Evolutionary conservation across 1,140 invertebrate genomes (phyloP).

Genomic region (Thalassaphorura encarpata): DNA sequence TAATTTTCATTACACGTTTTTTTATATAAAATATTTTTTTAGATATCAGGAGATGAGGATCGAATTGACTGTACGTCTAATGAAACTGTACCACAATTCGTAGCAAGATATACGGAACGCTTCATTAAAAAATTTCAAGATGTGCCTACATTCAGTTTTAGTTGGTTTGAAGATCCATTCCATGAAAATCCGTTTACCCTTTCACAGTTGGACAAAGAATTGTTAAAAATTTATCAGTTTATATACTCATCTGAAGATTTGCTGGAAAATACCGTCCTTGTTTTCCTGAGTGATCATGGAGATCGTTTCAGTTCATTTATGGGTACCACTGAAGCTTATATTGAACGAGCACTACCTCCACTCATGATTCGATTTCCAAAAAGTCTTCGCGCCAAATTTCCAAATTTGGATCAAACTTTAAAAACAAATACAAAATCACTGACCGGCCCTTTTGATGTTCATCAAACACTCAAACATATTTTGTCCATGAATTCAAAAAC

Average conservation of each 20-base stretch:
- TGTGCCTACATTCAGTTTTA: slow-evolving; percentile 1
- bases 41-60: not conserved
- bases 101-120: not conserved
- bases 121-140: not conserved
- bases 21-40: too few relatives aligned
- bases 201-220: not conserved
- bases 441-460: slow-evolving; percentile 7
- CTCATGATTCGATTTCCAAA: slow-evolving; percentile 9
- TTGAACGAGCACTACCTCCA: slow-evolving; percentile 14
- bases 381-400: not conserved
- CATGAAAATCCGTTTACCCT: slow-evolving; percentile 3
- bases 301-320: slow-evolving; percentile 5
- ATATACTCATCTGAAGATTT: not conserved
- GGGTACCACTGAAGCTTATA: not conserved
- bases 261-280: slow-evolving; percentile 8
- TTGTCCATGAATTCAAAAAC: not conserved
- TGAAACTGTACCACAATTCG: slow-evolving; percentile 6
- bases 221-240: not conserved
- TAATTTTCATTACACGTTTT: too few relatives aligned
- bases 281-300: slow-evolving; percentile 14
- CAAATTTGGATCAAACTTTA: not conserved
- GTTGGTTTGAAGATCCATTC: slow-evolving; percentile 5
- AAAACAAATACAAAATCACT: too few relatives aligned
- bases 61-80: not conserved
- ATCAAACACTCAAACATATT: slow-evolving; percentile 9